Evolutionary conservation across 2,888 invertebrate species (phyloP).

Genomic region (Petrophora chlorosata): DNA sequence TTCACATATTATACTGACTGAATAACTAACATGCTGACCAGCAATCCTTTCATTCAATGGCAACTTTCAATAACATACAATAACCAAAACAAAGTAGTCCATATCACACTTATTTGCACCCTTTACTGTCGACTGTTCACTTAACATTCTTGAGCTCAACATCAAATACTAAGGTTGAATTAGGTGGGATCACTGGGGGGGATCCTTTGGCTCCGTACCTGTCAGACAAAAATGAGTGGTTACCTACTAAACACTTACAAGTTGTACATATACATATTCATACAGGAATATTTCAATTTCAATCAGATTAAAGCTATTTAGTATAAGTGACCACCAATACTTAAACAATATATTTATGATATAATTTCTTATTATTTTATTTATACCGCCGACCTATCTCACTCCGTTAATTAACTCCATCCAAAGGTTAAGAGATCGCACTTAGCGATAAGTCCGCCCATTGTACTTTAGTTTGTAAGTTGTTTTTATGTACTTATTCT

Average conservation of each 20-base stretch:
- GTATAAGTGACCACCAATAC: too few relatives aligned
- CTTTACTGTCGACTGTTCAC: constrained; percentile 60
- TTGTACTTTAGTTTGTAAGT: too few relatives aligned
- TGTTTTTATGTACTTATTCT: too few relatives aligned
- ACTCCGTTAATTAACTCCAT: too few relatives aligned
- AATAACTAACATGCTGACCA: constrained; percentile 39
- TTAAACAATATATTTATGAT: too few relatives aligned
- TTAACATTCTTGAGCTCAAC: constrained; percentile 93
- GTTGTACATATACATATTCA: not conserved
- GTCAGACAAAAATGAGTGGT: constrained; percentile 35
- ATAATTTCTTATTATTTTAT: too few relatives aligned
- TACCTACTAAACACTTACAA: too few relatives aligned
- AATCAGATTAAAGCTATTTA: too few relatives aligned
- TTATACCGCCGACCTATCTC: too few relatives aligned
- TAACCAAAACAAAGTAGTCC: constrained; percentile 49
- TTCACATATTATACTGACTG: constrained; percentile 19
- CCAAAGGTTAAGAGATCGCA: too few relatives aligned
- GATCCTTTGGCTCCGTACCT: constrained; percentile 91
- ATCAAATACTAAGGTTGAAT: constrained; percentile 94
- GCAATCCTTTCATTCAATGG: constrained; percentile 49
- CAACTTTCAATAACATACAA: constrained; percentile 54
- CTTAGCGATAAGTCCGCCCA: too few relatives aligned
- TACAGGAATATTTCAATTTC: too few relatives aligned
- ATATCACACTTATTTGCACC: constrained; percentile 48
- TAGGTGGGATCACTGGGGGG: constrained; percentile 94